phyloP scores from a whole-genome alignment of 1,140 invertebrate species.

The Acromyrmex echinatior region DNA sequence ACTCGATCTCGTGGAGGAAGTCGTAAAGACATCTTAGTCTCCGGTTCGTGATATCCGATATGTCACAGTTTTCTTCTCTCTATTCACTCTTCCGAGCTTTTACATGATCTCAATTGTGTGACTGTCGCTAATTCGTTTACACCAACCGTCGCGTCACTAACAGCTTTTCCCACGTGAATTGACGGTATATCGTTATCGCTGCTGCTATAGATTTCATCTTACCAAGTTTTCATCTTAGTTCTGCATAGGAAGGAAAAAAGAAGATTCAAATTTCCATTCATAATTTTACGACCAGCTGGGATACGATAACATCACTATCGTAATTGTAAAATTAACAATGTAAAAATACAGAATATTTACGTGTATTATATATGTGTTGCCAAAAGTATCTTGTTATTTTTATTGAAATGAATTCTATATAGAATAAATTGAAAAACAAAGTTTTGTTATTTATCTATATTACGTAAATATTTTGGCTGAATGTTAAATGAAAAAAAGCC shows the following conservation, averaged over 20 bases:
- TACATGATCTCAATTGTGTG: slow-evolving; percentile 35
- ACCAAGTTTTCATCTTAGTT: background rate
- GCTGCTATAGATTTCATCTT: background rate
- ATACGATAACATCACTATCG: background rate
- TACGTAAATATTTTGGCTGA: slow-evolving; percentile 9
- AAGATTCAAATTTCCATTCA: background rate
- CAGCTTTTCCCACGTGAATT: background rate
- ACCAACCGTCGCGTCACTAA: background rate
- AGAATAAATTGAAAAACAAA: slow-evolving; percentile 2
- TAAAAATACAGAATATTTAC: background rate
- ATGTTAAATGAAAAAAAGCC: background rate
- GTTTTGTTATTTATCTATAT: slow-evolving; percentile 8
- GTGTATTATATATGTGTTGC: background rate
- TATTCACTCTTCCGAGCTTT: slow-evolving; percentile 16
- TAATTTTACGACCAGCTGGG: background rate
- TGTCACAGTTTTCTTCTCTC: slow-evolving; percentile 50
- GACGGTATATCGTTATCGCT: background rate
- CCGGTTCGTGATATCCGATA: slow-evolving; percentile 54
- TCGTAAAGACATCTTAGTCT: slow-evolving; percentile 39
- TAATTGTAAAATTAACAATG: background rate
- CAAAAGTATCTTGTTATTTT: background rate
- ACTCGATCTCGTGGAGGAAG: slow-evolving; percentile 51
- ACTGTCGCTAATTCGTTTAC: slow-evolving; percentile 48
- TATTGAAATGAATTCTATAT: background rate
- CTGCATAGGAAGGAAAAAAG: background rate